These are phyloP conservation scores for Lophotriccus pileatus DNA, from an alignment of 2,797 vertebrate species.

Conservation along the genomic window DNA sequence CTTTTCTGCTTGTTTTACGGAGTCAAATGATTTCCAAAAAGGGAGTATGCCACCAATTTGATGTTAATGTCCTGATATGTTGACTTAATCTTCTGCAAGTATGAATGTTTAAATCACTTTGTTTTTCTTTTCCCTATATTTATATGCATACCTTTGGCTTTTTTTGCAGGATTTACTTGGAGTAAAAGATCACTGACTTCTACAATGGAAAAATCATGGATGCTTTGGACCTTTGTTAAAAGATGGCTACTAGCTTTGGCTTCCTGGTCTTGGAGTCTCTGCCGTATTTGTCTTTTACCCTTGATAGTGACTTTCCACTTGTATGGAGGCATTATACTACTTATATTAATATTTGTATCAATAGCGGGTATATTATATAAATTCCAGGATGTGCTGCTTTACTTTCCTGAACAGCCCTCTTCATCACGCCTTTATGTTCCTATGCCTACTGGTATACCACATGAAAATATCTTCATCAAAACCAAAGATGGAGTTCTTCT, in stretches of 20 bases:
- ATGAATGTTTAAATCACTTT: not conserved
- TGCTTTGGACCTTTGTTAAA: constrained; percentile 89
- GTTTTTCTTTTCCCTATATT: not conserved
- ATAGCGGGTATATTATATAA: constrained; percentile 96
- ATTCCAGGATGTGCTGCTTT: constrained; percentile 96
- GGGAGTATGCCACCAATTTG: not conserved
- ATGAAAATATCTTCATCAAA: constrained; percentile 94
- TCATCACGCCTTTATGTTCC: constrained; percentile 97
- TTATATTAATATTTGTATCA: constrained; percentile 90
- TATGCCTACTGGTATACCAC: constrained; percentile 94
- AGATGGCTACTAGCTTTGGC: constrained; percentile 86
- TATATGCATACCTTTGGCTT: not conserved
- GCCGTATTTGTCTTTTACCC: constrained; percentile 93
- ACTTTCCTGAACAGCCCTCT: constrained; percentile 97
- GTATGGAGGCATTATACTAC: constrained; percentile 89
- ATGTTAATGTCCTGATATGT: not conserved
- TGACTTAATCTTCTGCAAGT: not conserved
- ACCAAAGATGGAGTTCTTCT: constrained; percentile 96
- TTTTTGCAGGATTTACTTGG: constrained; percentile 72
- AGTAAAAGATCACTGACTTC: constrained; percentile 72
- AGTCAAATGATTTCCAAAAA: not conserved
- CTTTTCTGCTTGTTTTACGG: not conserved
- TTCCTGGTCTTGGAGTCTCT: constrained; percentile 95
- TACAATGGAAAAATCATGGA: constrained; percentile 96
- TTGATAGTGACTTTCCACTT: constrained; percentile 98